Evolutionary conservation across 2,113 vertebrate species (phyloP).

Genomic region (Plectropomus leopardus): DNA sequence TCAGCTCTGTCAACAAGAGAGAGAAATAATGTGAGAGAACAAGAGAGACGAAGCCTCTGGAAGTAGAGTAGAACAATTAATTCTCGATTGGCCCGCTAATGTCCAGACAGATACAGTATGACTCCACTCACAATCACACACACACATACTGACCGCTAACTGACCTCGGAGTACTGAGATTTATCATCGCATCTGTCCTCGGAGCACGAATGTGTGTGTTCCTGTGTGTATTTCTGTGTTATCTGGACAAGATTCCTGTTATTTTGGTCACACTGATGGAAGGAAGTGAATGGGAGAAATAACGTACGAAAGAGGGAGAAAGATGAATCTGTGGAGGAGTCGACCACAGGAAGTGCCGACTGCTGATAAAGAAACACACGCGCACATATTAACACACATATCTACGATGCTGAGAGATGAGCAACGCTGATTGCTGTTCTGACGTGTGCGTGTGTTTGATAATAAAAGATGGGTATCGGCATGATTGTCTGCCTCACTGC

Average conservation of each 20-base stretch:
- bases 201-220: constrained; percentile 63
- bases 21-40: constrained; percentile 63
- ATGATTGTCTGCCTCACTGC: constrained; percentile 29
- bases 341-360: constrained; percentile 61
- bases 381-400: constrained; percentile 20
- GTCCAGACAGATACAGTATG: constrained; percentile 56
- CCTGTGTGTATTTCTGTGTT: constrained; percentile 58
- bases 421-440: background rate
- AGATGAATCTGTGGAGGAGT: constrained; percentile 36
- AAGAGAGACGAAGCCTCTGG: constrained; percentile 47
- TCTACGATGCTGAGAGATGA: constrained; percentile 5
- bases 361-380: constrained; percentile 45
- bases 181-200: constrained; percentile 77
- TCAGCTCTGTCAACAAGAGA: constrained; percentile 63
- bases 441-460: constrained; percentile 26
- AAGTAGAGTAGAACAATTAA: constrained; percentile 62
- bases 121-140: constrained; percentile 42
- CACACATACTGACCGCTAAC: constrained; percentile 50
- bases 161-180: constrained; percentile 68
- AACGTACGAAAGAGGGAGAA: constrained; percentile 4
- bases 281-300: constrained; percentile 27
- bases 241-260: constrained; percentile 57
- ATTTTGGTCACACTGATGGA: constrained; percentile 43
- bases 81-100: constrained; percentile 65
- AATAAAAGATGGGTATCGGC: constrained; percentile 59